phyloP scores from a whole-genome alignment of 2,797 vertebrate species.

The Vespertilio murinus region DNA sequence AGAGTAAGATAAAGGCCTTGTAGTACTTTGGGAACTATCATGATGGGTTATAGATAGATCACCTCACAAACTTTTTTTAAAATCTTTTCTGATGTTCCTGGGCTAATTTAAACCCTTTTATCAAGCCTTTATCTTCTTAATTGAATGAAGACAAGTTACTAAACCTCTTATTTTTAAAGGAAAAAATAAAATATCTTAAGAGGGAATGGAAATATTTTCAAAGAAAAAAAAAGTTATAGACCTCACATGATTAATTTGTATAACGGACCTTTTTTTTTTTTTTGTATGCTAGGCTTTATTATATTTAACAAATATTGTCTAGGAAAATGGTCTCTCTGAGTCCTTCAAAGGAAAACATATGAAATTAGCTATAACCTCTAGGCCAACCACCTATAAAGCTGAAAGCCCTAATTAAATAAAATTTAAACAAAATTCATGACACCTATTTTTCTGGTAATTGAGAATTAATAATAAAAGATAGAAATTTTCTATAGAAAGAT shows the following conservation, averaged over 20 bases:
- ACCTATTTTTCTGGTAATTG: neutral
- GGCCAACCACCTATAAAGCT: neutral
- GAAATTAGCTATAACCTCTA: neutral
- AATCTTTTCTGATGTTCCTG: neutral
- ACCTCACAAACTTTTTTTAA: neutral
- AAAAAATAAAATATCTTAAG: neutral
- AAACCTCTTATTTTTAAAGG: neutral
- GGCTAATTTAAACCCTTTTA: neutral
- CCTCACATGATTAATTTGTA: neutral
- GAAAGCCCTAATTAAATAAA: neutral
- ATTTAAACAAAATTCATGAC: constrained; percentile 16
- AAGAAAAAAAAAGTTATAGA: neutral
- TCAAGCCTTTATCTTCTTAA: neutral
- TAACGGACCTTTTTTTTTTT: neutral
- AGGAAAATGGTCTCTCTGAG: neutral
- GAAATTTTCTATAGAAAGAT: neutral
- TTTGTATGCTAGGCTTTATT: neutral
- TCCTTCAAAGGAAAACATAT: neutral
- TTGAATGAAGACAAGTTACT: neutral
- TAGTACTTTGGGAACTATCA: neutral
- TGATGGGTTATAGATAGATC: neutral
- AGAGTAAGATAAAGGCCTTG: neutral
- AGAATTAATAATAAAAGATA: constrained; percentile 26
- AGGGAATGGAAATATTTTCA: neutral
- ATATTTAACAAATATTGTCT: neutral